Conservation (phyloP, 2,888 invertebrate genomes). For the Trisateles emortualis region DNA sequence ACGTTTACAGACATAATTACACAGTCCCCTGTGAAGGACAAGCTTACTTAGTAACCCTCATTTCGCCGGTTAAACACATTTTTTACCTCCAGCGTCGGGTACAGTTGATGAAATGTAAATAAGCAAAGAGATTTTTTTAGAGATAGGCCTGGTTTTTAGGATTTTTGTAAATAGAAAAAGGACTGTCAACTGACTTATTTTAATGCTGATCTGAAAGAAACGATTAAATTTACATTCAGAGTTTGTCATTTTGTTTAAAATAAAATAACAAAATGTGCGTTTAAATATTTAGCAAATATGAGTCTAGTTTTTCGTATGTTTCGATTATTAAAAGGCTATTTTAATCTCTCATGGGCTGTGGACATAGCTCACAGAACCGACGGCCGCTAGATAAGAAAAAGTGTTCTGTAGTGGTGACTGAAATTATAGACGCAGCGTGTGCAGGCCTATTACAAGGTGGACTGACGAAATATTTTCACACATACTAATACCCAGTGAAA, state of each 20-base stretch:
- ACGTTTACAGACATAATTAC: slow-evolving; percentile 57
- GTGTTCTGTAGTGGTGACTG: too few species aligned
- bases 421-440: too few species aligned
- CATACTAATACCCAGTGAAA: too few species aligned
- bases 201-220: slow-evolving; percentile 26
- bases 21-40: slow-evolving; percentile 36
- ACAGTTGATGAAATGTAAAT: slow-evolving; percentile 47
- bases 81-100: slow-evolving; percentile 27
- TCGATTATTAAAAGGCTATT: too few species aligned
- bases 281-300: too few species aligned
- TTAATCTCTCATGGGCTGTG: too few species aligned
- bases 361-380: too few species aligned
- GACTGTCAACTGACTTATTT: slow-evolving; percentile 37
- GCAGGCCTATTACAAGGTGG: too few species aligned
- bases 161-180: slow-evolving; percentile 33
- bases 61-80: slow-evolving; percentile 38
- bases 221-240: slow-evolving; percentile 19
- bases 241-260: slow-evolving; percentile 7
- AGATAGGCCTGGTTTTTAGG: slow-evolving; percentile 17
- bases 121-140: slow-evolving; percentile 42
- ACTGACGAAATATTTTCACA: too few species aligned
- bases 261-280: too few species aligned
- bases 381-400: too few species aligned
- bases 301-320: too few species aligned
- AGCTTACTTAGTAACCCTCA: slow-evolving; percentile 33